Conservation (phyloP, 2,797 vertebrate genomes). For the Tinamus major region DNA sequence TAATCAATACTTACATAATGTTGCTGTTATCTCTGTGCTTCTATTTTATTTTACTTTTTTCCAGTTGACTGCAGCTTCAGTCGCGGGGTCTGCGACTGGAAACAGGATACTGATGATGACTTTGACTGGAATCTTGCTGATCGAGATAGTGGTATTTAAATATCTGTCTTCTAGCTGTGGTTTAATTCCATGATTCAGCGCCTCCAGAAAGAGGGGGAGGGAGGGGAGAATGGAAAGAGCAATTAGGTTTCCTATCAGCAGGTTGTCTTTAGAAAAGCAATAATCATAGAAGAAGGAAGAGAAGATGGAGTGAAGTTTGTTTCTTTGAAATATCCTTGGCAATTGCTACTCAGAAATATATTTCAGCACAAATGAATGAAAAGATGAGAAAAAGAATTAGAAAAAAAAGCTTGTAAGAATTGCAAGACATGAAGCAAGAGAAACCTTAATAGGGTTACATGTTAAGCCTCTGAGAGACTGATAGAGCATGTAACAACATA, state of each 20-base stretch:
- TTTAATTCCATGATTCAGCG: not conserved
- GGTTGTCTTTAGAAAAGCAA: not conserved
- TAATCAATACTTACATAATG: not conserved
- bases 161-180: not conserved
- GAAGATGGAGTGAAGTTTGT: not conserved
- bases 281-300: not conserved
- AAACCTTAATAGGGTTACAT: not conserved
- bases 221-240: not conserved
- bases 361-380: not conserved
- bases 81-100: constrained; percentile 90
- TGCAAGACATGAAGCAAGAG: not conserved
- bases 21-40: constrained; percentile 35
- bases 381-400: not conserved
- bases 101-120: constrained; percentile 90
- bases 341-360: not conserved
- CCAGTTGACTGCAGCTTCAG: constrained; percentile 93
- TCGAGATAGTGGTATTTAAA: constrained; percentile 85
- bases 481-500: not conserved
- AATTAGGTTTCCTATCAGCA: not conserved
- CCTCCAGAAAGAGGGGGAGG: fast-evolving
- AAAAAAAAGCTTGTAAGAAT: not conserved
- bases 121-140: constrained; percentile 93
- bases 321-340: not conserved
- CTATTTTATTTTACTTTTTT: constrained; percentile 65
- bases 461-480: not conserved